A percentile compares a stretch with the other conserved stretches of the same genome.
Evolutionary conservation across 2,797 vertebrate genomes (phyloP).

Genomic region (Microctenopoma stevenorrisi): DNA sequence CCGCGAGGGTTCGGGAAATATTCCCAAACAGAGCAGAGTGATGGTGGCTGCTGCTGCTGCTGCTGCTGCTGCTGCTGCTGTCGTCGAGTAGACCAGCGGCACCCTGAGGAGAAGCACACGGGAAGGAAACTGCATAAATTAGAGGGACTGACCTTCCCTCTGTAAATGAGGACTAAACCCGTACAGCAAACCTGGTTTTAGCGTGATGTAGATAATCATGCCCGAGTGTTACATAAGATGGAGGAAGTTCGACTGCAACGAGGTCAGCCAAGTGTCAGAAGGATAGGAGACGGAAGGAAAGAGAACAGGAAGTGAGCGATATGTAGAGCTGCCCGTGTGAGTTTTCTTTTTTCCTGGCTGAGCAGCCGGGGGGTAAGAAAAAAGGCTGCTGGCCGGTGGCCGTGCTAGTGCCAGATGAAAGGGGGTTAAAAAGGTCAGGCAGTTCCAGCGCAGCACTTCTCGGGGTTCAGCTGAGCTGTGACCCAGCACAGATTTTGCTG

Average conservation of each 20-base stretch:
- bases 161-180: slow-evolving; percentile 8
- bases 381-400: slow-evolving; percentile 47
- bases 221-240: slow-evolving; percentile 13
- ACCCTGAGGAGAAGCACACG: slow-evolving; percentile 39
- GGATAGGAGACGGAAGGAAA: neutral
- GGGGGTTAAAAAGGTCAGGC: slow-evolving; percentile 29
- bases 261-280: neutral
- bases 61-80: slow-evolving; percentile 33
- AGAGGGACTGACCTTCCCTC: slow-evolving; percentile 32
- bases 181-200: slow-evolving; percentile 3
- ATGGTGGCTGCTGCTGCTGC: slow-evolving; percentile 30
- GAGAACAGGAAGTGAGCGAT: slow-evolving; percentile 10
- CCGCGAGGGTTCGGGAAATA: slow-evolving; percentile 24
- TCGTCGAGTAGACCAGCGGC: slow-evolving; percentile 46
- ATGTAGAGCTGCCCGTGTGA: neutral
- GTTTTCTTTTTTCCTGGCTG: neutral
- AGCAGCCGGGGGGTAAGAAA: slow-evolving; percentile 31
- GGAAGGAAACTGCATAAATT: slow-evolving; percentile 46
- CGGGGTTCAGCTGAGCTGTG: slow-evolving; percentile 47
- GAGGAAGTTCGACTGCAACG: neutral
- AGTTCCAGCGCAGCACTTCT: slow-evolving; percentile 22
- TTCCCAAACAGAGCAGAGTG: slow-evolving; percentile 18
- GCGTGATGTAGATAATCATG: slow-evolving; percentile 19
- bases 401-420: slow-evolving; percentile 26
- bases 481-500: slow-evolving; percentile 48